Evolutionary conservation across 2,888 invertebrate genomes (phyloP).

Genomic region (Chymomyza procnemis): DNA sequence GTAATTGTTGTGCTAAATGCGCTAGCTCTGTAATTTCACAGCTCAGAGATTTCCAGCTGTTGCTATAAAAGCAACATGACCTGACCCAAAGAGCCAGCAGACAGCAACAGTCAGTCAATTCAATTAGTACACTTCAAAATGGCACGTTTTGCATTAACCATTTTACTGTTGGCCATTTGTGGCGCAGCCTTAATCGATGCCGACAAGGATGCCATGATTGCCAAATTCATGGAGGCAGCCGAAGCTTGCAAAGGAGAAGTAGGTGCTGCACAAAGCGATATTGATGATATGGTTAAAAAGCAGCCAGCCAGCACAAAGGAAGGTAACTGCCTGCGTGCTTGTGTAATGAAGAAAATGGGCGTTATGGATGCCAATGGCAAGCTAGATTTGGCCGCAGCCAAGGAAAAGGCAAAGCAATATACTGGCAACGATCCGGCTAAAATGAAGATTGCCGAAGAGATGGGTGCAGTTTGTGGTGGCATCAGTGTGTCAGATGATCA

Average conservation of each 20-base stretch:
- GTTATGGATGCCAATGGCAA: constrained; percentile 52
- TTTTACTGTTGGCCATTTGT: constrained; percentile 27
- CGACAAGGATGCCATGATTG: constrained; percentile 46
- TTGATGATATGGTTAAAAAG: constrained; percentile 41
- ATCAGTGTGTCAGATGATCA: constrained; percentile 38
- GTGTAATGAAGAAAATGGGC: constrained; percentile 48
- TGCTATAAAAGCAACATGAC: constrained; percentile 20
- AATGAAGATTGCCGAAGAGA: constrained; percentile 42
- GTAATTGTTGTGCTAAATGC: background rate
- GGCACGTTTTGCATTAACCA: constrained; percentile 1
- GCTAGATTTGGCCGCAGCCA: constrained; percentile 34
- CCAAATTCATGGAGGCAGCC: constrained; percentile 34
- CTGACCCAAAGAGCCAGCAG: background rate
- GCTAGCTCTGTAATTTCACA: constrained; percentile 45
- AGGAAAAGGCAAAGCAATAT: constrained; percentile 32
- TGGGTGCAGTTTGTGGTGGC: constrained; percentile 34
- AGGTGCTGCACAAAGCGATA: constrained; percentile 62
- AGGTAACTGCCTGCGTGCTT: constrained; percentile 58
- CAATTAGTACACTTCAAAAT: constrained; percentile 3
- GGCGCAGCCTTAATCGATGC: constrained; percentile 15
- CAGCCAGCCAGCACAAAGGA: constrained; percentile 34
- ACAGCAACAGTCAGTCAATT: constrained; percentile 4
- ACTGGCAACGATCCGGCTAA: constrained; percentile 39
- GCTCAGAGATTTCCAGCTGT: constrained; percentile 27
- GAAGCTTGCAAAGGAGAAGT: constrained; percentile 55